Base-by-base conservation (phyloP, 2,113 vertebrate species). In the Oenanthe melanoleuca region DNA sequence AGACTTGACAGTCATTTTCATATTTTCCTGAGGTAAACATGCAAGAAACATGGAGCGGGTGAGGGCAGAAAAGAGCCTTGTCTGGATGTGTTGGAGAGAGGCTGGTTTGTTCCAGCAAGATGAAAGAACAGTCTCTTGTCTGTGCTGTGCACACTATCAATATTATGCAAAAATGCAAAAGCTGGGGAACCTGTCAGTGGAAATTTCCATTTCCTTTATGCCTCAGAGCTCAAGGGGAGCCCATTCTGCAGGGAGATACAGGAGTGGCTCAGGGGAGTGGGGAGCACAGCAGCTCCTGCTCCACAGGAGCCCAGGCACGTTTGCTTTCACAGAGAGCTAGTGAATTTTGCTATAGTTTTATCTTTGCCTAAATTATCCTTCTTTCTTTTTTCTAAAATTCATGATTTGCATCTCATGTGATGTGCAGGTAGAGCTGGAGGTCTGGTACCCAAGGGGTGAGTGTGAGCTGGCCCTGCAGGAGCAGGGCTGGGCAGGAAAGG, bases 131-230 rank as follows among this genome's bases (percentile, higher is more conserved):
- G 69, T 50, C 53, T 4, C 75, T 71, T 77, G 63, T 66, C 75
- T 89, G 49, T 70, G 29, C 55, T 82, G 55, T 49, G 59, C 72
- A 56, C 14, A 25, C 40, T 86, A 34, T 42, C 45, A 47, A 31
- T 61, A 45, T 67, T 90, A 92, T 64, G 65, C 40, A 89, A 88
- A 93, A 92, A 91, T 31, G 65, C 74, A 42, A 82, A 94, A 87
- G 29, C 70, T 66, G 63, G 40, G 59, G 44, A 90, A 94, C 74
- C 86, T 92, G 79, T 89, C 61, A 45, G 80, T 95, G 87, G 82
- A 95, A 96, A 87, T 92, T 96, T 95, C 91, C 89, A 56, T 92
- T 89, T 83, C 66, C 37, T 88, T 95, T 74, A 6, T 81, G 55
- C 18, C 59, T 92, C 29, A 14, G 10, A 53, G 85, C 91, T 96